A percentile compares a stretch with the other conserved stretches of the same genome.
phyloP scores from a whole-genome alignment of 2,888 invertebrate species.

The Drosophila neoperkinsi region DNA sequence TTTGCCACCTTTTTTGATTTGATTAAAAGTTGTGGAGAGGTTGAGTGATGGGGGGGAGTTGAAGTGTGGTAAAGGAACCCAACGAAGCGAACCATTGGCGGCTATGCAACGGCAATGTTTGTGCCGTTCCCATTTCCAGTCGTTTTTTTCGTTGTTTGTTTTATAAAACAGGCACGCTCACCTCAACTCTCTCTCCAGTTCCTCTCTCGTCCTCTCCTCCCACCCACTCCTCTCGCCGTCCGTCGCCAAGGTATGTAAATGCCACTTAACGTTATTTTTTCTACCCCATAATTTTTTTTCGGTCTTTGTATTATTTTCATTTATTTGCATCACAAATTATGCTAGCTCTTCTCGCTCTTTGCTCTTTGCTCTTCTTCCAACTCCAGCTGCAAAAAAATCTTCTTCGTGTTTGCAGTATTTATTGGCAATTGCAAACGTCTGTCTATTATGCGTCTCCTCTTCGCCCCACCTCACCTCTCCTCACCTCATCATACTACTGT shows the following conservation, averaged over 20 bases:
- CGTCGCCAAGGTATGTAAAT: slow-evolving; percentile 66
- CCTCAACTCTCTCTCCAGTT: slow-evolving; percentile 10
- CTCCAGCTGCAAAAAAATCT: slow-evolving; percentile 66
- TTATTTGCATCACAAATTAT: slow-evolving; percentile 78
- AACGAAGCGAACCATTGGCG: slow-evolving; percentile 52
- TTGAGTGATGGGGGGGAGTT: not conserved
- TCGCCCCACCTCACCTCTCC: slow-evolving; percentile 11
- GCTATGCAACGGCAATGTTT: slow-evolving; percentile 77
- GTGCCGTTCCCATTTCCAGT: slow-evolving; percentile 61
- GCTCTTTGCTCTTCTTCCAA: slow-evolving; percentile 21
- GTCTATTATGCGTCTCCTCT: slow-evolving; percentile 40
- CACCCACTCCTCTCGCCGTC: not conserved
- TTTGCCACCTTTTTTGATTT: slow-evolving; percentile 68
- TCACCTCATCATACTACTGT: slow-evolving; percentile 33
- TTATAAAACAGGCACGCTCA: slow-evolving; percentile 77
- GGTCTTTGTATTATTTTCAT: slow-evolving; percentile 61
- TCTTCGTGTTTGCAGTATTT: slow-evolving; percentile 63
- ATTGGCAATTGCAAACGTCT: slow-evolving; percentile 77
- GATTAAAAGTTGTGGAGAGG: slow-evolving; percentile 44
- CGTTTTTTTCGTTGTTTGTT: slow-evolving; percentile 66
- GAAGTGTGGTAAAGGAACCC: slow-evolving; percentile 1
- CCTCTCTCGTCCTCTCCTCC: slow-evolving; percentile 5
- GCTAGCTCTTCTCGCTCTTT: slow-evolving; percentile 22
- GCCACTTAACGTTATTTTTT: slow-evolving; percentile 73
- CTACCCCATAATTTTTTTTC: slow-evolving; percentile 70